A percentile compares a stretch with the other conserved stretches of the same genome.
Evolutionary conservation across 2,113 vertebrate genomes (phyloP).

Genomic region (Silurus meridionalis): DNA sequence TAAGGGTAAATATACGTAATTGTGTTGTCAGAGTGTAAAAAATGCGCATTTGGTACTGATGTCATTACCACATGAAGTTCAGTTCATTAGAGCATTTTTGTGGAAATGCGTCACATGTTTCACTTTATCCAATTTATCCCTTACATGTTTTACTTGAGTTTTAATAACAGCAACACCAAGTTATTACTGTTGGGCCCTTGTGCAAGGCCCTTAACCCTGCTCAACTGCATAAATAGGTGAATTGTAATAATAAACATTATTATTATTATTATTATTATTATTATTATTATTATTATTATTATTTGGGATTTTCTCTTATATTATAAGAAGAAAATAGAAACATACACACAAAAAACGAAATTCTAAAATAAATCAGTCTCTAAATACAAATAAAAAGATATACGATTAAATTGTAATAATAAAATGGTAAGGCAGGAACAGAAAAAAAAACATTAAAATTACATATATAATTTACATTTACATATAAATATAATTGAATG

Average conservation of each 20-base stretch:
- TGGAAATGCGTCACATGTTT: not conserved
- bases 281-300: no score
- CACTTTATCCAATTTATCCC: not conserved
- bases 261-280: no score
- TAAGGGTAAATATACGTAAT: not conserved
- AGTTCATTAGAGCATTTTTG: not conserved
- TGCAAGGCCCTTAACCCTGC: no score
- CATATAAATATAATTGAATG: no score
- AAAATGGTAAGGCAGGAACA: not conserved
- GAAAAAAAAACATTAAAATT: not conserved
- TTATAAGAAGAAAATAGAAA: not conserved
- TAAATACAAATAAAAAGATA: not conserved
- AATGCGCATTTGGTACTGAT: not conserved
- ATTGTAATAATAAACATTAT: no score
- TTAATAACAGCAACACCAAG: no score
- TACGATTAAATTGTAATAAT: not conserved
- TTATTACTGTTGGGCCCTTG: no score
- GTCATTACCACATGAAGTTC: not conserved
- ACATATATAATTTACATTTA: not conserved
- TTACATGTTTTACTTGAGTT: not conserved
- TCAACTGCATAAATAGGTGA: no score
- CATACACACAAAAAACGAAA: not conserved
- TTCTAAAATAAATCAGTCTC: not conserved
- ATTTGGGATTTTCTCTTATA: no score
- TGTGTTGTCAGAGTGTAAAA: not conserved